phyloP scores from a whole-genome alignment of 64 coral and sea anemone genomes.

The Astreopora myriophthalma region DNA sequence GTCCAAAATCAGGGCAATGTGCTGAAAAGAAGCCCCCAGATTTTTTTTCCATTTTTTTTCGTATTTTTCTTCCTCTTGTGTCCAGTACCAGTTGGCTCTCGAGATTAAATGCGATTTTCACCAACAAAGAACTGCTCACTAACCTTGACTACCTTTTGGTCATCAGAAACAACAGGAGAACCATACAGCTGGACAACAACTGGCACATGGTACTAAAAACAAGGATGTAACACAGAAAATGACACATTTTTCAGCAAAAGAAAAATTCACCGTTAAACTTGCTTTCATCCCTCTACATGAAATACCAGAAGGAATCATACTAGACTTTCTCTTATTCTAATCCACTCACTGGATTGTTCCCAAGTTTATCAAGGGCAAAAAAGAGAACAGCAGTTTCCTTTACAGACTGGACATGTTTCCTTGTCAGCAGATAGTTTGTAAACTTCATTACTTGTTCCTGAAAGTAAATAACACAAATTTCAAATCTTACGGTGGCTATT shows the following conservation, averaged over 20 bases:
- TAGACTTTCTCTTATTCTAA: too few relatives aligned
- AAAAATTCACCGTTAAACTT: neutral
- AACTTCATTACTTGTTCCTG: slow-evolving; percentile 97
- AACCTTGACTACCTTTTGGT: slow-evolving; percentile 86
- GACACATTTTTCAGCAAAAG: neutral
- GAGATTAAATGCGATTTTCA: neutral
- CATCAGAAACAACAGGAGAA: slow-evolving; percentile 84
- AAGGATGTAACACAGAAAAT: neutral
- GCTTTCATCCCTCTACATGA: too few relatives aligned
- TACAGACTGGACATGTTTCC: slow-evolving; percentile 87
- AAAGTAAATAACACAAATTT: neutral
- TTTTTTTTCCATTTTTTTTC: too few relatives aligned
- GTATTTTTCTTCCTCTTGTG: too few relatives aligned
- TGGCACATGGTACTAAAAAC: slow-evolving; percentile 89
- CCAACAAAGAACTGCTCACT: neutral
- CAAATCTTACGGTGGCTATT: too few relatives aligned
- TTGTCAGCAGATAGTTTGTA: slow-evolving; percentile 89
- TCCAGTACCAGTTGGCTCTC: neutral
- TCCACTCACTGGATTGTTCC: slow-evolving; percentile 86
- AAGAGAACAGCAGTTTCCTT: slow-evolving; percentile 69
- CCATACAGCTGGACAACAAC: slow-evolving; percentile 88
- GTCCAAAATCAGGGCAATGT: too few relatives aligned
- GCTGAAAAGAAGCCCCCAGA: too few relatives aligned
- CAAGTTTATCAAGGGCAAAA: slow-evolving; percentile 68
- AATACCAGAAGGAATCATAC: too few relatives aligned